phyloP scores from a whole-genome alignment of 2,888 invertebrate species.

The Limnephilus rhombicus region DNA sequence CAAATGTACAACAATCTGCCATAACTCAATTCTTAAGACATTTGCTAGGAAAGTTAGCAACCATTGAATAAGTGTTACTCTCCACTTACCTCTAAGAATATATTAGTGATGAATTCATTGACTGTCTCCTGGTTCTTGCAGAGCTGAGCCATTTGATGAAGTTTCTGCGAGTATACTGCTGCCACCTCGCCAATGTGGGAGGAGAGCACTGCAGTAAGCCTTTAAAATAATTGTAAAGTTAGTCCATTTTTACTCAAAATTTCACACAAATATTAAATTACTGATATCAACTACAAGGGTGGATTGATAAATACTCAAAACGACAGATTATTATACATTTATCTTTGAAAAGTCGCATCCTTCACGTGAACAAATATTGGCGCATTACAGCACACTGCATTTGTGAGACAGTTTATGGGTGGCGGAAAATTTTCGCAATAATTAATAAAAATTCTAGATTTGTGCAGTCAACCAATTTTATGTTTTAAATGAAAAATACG shows the following conservation, averaged over 20 bases:
- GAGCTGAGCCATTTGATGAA: constrained; percentile 75
- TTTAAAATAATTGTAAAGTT: constrained; percentile 69
- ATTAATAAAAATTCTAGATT: too few relatives aligned
- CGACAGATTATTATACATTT: too few relatives aligned
- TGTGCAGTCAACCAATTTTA: too few relatives aligned
- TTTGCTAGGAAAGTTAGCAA: not conserved
- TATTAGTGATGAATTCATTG: constrained; percentile 85
- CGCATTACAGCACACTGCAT: too few relatives aligned
- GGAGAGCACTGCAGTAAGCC: constrained; percentile 83
- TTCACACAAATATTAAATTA: not conserved
- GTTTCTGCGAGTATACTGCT: constrained; percentile 81
- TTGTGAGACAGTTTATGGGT: too few relatives aligned
- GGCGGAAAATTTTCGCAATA: too few relatives aligned
- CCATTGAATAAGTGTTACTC: not conserved
- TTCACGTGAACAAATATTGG: too few relatives aligned
- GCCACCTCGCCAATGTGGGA: constrained; percentile 83
- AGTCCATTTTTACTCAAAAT: not conserved
- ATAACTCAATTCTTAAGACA: not conserved
- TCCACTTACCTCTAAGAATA: constrained; percentile 86
- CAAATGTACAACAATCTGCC: not conserved
- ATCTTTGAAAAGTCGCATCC: too few relatives aligned
- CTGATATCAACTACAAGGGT: not conserved
- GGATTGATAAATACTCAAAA: too few relatives aligned
- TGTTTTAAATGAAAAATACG: too few relatives aligned
- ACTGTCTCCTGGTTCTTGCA: constrained; percentile 77